A percentile compares a stretch with the other conserved stretches of the same genome.
Evolutionary conservation across 2,113 vertebrate genomes (phyloP).

Genomic region (Scolopax mira): DNA sequence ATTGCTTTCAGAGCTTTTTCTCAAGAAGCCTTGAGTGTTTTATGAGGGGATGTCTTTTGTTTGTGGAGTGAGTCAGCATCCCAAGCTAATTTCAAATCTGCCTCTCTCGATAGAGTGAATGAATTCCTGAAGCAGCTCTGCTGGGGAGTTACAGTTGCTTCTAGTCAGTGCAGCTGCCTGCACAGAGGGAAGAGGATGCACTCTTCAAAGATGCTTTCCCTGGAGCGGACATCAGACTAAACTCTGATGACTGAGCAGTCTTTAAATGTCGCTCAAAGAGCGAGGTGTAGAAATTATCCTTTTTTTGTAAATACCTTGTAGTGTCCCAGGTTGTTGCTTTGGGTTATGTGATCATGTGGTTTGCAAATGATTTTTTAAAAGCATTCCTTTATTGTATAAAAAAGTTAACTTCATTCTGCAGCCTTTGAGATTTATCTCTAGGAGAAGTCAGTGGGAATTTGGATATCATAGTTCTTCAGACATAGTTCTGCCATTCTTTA

Average conservation of each 20-base stretch:
- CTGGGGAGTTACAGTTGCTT: background rate
- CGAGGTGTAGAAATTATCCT: background rate
- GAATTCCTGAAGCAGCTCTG: background rate
- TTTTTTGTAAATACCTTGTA: background rate
- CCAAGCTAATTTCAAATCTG: background rate
- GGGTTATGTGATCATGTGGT: background rate
- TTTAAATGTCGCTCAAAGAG: background rate
- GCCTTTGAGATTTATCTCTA: background rate
- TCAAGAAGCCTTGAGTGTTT: background rate
- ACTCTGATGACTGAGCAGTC: background rate
- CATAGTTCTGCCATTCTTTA: background rate
- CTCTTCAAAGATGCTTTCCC: background rate
- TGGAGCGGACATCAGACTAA: background rate
- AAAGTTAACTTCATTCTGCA: background rate
- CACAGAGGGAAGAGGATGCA: background rate
- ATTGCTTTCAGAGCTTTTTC: background rate
- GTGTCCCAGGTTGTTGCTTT: background rate
- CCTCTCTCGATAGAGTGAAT: background rate
- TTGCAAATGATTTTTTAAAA: background rate
- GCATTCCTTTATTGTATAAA: background rate
- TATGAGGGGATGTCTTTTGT: background rate
- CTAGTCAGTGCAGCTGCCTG: background rate
- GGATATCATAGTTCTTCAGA: background rate
- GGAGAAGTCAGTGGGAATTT: background rate
- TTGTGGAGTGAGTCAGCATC: background rate